Evolutionary conservation across 2,797 vertebrate genomes (phyloP), one percentile per base, ranked within the genome.

Genomic region (Manis javanica): DNA sequence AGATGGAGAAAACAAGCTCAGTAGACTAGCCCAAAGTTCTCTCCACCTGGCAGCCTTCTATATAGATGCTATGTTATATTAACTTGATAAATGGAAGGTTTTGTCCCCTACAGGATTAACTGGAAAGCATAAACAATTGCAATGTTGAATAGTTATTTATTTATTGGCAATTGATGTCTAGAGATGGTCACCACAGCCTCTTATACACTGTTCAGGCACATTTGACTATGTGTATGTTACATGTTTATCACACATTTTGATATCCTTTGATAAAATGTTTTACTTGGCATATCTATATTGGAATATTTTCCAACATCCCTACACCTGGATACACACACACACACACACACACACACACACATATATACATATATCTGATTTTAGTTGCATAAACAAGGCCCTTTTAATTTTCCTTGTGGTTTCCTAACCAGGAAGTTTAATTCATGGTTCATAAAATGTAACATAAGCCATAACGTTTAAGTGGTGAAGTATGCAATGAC

Each of bases 201-300:
- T 91, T 79, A 55, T 13, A 29, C 21, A 7, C 69, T 90, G 29
- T 39, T 66, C 68, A 64, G 31, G 59, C 31, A 46, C 46, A 26
- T 63, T 90, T 96, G 68, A 94, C 86, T 97, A 59, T 95, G 90
- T 97, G 4, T 68, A 23, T 82, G 57, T 96, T 88, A 24, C 79
- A 9, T 97, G 37, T 96, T 98, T 96, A 90, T 97, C 91, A 96
- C 95, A 96, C 63, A 55, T 94, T 94, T 86, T 90, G 46, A 81
- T 88, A 79, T 13, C 24, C 16, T 95, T 92, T 87, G 53, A 69
- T 92, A 97, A 97, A 87, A 85, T 46, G 51, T 85, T 97, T 94
- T 97, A 84, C 77, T 94, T 46, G 97, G 53, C n/a, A 23, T 97
- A 94, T 96, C 63, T 34, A 57, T 97, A 61, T 79, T 87, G 91